Percentiles rank a stretch among this genome's conserved stretches.
Conservation (phyloP, 2,113 vertebrate genomes). For the Silurus meridionalis region DNA sequence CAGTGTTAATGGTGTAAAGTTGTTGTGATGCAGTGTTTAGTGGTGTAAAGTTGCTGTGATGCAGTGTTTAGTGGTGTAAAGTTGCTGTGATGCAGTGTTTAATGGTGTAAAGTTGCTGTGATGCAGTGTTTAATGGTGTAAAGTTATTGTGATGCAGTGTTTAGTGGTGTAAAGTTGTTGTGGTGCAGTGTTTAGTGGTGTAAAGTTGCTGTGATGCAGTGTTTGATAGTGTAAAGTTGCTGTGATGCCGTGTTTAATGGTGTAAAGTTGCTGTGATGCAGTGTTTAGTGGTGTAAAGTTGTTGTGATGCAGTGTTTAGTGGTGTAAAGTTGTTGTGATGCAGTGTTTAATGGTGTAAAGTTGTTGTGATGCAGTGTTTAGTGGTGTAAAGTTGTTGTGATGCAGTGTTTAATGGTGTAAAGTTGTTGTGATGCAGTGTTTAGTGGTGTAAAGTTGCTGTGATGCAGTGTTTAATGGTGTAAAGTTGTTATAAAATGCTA, state of each 20-base stretch:
- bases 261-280: neutral
- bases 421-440: neutral
- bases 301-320: too few species aligned
- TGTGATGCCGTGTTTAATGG: neutral
- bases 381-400: neutral
- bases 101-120: neutral
- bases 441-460: neutral
- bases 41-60: neutral
- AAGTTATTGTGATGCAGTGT: neutral
- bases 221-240: too few species aligned
- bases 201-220: neutral
- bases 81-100: neutral
- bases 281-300: neutral
- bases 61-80: neutral
- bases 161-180: neutral
- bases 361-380: neutral
- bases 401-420: neutral
- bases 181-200: neutral
- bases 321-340: neutral
- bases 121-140: neutral
- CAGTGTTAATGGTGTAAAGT: neutral
- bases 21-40: neutral
- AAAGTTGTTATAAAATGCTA: neutral
- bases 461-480: neutral
- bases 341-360: neutral